Evolutionary conservation across 1,140 invertebrate species (phyloP), one percentile per base, ranked within the genome.

Genomic region (Drosophila lacertosa): DNA sequence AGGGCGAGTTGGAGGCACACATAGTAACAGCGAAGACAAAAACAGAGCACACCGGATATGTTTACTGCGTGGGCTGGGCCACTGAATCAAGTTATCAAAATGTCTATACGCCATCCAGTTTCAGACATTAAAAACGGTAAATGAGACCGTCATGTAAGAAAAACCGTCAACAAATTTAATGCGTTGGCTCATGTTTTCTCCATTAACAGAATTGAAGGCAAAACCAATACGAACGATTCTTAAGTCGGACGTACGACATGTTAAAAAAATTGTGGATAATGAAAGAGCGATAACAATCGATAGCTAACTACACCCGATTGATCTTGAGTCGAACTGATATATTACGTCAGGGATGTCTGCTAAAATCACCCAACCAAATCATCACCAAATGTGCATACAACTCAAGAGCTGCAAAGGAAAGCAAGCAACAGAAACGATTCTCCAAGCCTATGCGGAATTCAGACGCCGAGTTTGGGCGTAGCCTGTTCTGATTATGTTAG

Each of bases 161-260:
- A 79, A 58, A 33, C 55, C 68, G 44, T 66, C 50, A 42, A 32
- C 29, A 55, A 50, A 67, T 55, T 37, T 45, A 80, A 76, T 72
- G 24, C 59, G 80, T 83, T 73, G 80, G 80, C 80, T 83, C 80
- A 83, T 50, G 63, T 57, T 80, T 58, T 83, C 84, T 72, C 76
- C 80, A 80, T 60, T 57, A 64, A 45, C 42, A 53, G 35, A 71
- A 60, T 32, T 13, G 58, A 42, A 45, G 54, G 20, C 7, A 44
- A 35, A 54, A 70, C 5, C 32, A 54, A 73, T 67, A 48, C 62
- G 53, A 37, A 81, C 73, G 72, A 81, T 64, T 72, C 60, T 54
- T 40, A 39, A 22, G 20, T 24, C 18, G 11, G 11, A 22, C 40
- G 22, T 18, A 18, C 11, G 18, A 2, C 18, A 11, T 20, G 40